Percentiles rank a stretch among this genome's conserved stretches.
phyloP scores from a whole-genome alignment of 2,888 invertebrate species.

The Empis livida region DNA sequence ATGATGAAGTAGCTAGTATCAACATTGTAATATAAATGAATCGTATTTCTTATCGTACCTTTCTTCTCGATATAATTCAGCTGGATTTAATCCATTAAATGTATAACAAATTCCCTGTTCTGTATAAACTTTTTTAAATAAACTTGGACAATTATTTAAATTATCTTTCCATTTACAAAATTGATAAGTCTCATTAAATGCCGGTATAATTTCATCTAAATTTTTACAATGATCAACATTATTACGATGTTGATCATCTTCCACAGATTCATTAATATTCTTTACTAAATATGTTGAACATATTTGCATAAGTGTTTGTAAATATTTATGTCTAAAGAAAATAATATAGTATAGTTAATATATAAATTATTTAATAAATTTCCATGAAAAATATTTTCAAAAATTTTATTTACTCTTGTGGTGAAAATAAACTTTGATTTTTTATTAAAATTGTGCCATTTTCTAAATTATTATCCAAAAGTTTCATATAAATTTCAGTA shows the following conservation, averaged over 20 bases:
- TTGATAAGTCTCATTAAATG: not conserved
- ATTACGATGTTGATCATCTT: too few relatives aligned
- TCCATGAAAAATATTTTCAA: too few relatives aligned
- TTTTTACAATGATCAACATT: too few relatives aligned
- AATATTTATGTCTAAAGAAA: not conserved
- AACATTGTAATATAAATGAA: too few relatives aligned
- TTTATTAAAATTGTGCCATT: too few relatives aligned
- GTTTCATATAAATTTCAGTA: not conserved
- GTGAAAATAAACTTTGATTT: too few relatives aligned
- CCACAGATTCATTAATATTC: too few relatives aligned
- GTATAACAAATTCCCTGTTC: conserved; percentile 34
- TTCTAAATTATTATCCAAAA: not conserved
- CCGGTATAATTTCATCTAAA: not conserved
- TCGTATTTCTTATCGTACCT: too few relatives aligned
- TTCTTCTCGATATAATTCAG: conserved; percentile 27
- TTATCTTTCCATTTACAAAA: not conserved
- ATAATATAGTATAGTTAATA: too few relatives aligned
- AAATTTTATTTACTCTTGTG: too few relatives aligned
- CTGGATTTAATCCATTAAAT: conserved; percentile 26
- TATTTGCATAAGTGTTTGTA: not conserved
- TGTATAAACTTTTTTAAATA: conserved; percentile 28
- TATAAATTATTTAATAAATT: too few relatives aligned
- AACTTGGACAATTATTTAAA: conserved; percentile 17
- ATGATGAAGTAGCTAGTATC: too few relatives aligned
- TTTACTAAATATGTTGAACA: not conserved